phyloP scores from a whole-genome alignment of 1,140 invertebrate genomes.

The Conus ventricosus region DNA sequence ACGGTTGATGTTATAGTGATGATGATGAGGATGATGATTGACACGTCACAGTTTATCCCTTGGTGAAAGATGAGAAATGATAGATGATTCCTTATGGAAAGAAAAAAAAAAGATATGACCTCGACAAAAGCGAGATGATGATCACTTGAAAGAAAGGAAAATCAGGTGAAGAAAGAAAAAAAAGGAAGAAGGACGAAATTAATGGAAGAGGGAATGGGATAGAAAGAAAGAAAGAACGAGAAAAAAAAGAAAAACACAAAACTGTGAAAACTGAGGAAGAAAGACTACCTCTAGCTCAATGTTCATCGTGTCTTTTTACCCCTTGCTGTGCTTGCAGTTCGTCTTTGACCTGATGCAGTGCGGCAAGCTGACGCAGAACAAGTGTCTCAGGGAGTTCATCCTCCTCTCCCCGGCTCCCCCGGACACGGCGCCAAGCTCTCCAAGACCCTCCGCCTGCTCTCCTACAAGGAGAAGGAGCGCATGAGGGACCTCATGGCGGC shows the following conservation, averaged over 20 bases:
- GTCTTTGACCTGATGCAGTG: slow-evolving; percentile 99
- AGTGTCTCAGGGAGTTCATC: slow-evolving; percentile 97
- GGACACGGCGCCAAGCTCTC: slow-evolving; percentile 97
- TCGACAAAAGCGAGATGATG: no score
- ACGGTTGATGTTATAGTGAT: no score
- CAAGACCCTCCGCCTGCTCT: slow-evolving; percentile 85
- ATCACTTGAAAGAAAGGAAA: no score
- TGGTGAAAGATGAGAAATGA: no score
- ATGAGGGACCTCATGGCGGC: slow-evolving; percentile 96
- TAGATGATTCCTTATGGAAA: no score
- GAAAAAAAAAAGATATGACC: no score
- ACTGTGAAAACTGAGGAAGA: not conserved
- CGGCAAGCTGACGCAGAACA: slow-evolving; percentile 96
- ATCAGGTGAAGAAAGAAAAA: no score
- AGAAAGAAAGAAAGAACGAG: not conserved
- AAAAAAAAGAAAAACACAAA: not conserved
- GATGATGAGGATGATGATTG: no score
- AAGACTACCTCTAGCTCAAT: no score
- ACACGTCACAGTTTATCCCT: no score
- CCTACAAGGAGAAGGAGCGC: slow-evolving; percentile 93
- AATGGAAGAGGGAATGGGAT: not conserved
- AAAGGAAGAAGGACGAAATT: not conserved
- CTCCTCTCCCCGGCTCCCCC: slow-evolving; percentile 97
- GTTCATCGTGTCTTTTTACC: no score
- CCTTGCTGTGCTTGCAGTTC: slow-evolving; percentile 80